phyloP scores from a whole-genome alignment of 2,113 vertebrate genomes.

The Saccopteryx bilineata region DNA sequence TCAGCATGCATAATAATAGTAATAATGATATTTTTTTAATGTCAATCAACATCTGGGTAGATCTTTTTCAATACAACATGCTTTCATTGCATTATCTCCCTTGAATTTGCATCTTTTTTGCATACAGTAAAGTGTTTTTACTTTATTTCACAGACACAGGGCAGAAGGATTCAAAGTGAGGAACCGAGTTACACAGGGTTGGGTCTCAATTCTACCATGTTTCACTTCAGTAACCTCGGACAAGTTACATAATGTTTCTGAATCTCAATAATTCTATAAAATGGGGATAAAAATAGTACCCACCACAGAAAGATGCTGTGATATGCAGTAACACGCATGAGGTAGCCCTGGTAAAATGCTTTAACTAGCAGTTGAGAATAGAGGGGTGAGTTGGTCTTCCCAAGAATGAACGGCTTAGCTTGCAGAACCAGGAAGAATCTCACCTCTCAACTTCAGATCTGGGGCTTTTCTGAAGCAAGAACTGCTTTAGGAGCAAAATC shows the following conservation, averaged over 20 bases:
- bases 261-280: constrained; percentile 21
- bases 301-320: background rate
- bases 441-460: background rate
- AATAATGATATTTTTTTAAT: constrained; percentile 13
- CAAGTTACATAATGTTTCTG: background rate
- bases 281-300: background rate
- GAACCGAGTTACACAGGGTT: background rate
- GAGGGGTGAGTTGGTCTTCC: background rate
- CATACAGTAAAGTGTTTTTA: background rate
- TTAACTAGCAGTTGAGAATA: background rate
- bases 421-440: background rate
- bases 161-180: background rate
- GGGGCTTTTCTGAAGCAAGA: background rate
- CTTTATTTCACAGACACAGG: background rate
- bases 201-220: background rate
- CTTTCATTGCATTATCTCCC: background rate
- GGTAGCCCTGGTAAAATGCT: background rate
- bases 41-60: background rate
- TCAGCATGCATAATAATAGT: background rate
- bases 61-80: constrained; percentile 10
- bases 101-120: background rate
- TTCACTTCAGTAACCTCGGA: background rate
- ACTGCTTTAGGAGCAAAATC: background rate
- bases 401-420: background rate
- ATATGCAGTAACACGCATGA: background rate